phyloP scores from a whole-genome alignment of 2,113 vertebrate species.

The Talpa occidentalis region DNA sequence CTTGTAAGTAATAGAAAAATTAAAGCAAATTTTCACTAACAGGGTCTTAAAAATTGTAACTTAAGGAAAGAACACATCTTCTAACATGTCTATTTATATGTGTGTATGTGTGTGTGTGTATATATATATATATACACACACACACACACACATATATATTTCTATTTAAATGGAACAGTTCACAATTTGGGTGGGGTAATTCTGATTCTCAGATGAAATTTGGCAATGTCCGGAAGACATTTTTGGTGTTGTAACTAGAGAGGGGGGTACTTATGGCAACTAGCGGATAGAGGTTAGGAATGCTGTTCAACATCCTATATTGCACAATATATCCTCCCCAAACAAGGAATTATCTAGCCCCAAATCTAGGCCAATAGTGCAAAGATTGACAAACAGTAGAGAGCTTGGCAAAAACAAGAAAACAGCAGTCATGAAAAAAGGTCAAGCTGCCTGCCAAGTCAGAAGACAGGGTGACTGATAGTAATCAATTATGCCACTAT shows the following conservation, averaged over 20 bases:
- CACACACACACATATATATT: background rate
- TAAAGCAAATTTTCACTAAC: background rate
- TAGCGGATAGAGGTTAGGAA: background rate
- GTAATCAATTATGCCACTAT: background rate
- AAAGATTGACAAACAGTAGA: background rate
- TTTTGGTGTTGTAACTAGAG: background rate
- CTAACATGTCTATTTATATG: background rate
- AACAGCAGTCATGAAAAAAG: background rate
- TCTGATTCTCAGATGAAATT: background rate
- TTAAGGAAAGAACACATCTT: background rate
- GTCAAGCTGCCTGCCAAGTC: background rate
- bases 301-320: background rate
- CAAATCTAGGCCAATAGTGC: background rate
- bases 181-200: background rate
- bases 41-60: background rate
- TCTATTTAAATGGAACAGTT: conserved; percentile 22
- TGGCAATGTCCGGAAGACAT: background rate
- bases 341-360: background rate
- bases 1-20: background rate
- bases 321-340: background rate
- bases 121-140: too few species aligned
- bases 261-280: background rate
- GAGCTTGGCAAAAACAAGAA: background rate
- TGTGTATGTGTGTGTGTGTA: background rate
- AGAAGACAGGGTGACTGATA: conserved; percentile 39